A percentile compares a stretch with the other conserved stretches of the same genome.
phyloP scores from a whole-genome alignment of 2,888 invertebrate genomes.

The Drosophila melanocephala region DNA sequence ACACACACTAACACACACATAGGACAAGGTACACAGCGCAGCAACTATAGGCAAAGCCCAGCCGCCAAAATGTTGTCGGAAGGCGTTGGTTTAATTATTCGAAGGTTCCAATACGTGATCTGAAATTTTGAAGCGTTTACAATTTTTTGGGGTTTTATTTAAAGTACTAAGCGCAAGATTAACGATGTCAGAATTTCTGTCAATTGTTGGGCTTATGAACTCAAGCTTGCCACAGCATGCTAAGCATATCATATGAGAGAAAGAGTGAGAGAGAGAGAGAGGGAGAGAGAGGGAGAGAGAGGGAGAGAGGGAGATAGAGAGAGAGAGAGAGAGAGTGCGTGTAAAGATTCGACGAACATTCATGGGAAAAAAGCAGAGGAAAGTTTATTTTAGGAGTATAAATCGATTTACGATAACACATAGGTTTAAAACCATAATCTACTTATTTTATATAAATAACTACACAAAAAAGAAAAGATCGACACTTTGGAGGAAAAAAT shows the following conservation, averaged over 20 bases:
- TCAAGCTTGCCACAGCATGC: constrained; percentile 22
- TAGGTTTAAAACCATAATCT: background rate
- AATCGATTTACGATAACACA: background rate
- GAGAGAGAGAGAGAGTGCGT: background rate
- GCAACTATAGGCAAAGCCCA: constrained; percentile 1
- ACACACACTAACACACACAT: background rate
- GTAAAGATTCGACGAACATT: background rate
- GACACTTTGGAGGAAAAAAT: background rate
- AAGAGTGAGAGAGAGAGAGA: background rate
- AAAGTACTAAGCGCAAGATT: constrained; percentile 62
- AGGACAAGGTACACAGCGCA: constrained; percentile 1
- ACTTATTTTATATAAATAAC: background rate
- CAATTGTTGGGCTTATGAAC: constrained; percentile 42
- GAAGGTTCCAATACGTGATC: constrained; percentile 60
- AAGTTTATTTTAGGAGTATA: background rate
- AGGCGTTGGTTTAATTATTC: constrained; percentile 67
- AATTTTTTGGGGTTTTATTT: constrained; percentile 29
- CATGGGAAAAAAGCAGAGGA: constrained; percentile 2
- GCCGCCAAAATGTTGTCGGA: background rate
- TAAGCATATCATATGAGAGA: constrained; percentile 44
- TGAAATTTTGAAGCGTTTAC: constrained; percentile 52
- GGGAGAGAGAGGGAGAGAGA: background rate
- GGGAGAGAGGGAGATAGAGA: background rate
- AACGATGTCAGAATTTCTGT: constrained; percentile 63
- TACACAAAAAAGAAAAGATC: background rate